A percentile compares a stretch with the other conserved stretches of the same genome.
These are phyloP conservation scores for Mionectes olivaceus DNA, from an alignment of 2,797 vertebrate genomes.

Conservation along the genomic window DNA sequence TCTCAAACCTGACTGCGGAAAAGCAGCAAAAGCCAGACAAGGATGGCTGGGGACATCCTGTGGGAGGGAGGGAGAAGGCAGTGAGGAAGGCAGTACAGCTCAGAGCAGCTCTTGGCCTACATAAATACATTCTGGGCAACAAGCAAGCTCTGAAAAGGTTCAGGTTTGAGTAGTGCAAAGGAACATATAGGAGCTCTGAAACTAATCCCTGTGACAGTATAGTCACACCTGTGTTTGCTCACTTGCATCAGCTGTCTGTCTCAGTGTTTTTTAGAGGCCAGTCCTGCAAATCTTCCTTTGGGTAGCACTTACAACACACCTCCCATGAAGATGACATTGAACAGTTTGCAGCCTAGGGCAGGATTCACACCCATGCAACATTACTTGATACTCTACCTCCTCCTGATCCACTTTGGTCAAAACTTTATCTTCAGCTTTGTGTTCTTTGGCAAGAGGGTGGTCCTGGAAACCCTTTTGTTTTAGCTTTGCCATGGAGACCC, in stretches of 20 bases:
- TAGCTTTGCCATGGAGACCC: constrained; percentile 87
- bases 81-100: neutral
- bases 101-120: neutral
- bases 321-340: neutral
- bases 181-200: neutral
- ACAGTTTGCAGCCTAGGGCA: neutral
- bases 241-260: neutral
- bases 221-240: neutral
- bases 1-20: neutral
- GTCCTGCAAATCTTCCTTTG: neutral
- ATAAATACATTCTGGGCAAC: neutral
- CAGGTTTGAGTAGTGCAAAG: neutral
- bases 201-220: neutral
- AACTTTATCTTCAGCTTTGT: constrained; percentile 64
- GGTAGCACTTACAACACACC: neutral
- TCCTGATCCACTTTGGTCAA: constrained; percentile 48
- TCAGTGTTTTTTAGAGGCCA: neutral
- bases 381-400: constrained; percentile 28
- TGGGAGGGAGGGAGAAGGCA: neutral
- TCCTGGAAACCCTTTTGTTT: constrained; percentile 86
- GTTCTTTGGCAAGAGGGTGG: constrained; percentile 63
- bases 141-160: neutral
- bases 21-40: neutral
- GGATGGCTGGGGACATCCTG: neutral
- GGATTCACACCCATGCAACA: neutral